Base-by-base conservation (phyloP, 2,888 invertebrate genomes). In the Halocaridina rubra region DNA sequence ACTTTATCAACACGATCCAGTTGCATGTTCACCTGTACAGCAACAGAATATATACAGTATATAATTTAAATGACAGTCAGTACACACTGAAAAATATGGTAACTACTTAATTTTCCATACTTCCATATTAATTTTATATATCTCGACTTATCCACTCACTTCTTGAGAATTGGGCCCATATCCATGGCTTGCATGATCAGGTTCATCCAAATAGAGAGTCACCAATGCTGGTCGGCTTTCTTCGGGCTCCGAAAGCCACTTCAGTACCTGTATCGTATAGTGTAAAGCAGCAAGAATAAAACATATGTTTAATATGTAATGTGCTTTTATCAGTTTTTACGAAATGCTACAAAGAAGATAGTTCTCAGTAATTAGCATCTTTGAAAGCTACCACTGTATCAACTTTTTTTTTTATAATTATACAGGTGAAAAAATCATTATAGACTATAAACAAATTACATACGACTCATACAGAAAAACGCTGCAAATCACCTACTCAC, bases 201-300 rank as follows among this genome's bases (percentile, higher is more conserved):
- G 90, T 79, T 90, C 89, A 39, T 90, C 89, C 32, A 90, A 89
- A 86, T 90, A 90, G 27, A 90, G 88, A 5, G 89, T 89, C 32
- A 90, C 67, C 72, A 89, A 89, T 13, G 85, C 53, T 7, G 90
- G 90, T 53, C 89, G 74, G 19, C 89, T 82, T 3, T 81, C 87
- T 3, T 88, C 84, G 0, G 90, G 89, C 22, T 89, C 75, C 29
- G 88, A 85, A 33, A 90, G 80, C 90, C 90, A 90, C 13, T 88
- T 74, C 53, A 90, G 72, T 5, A 90, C 88, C 76, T 89, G 88
- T 16, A 27, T n/a, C n/a, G n/a, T n/a, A n/a, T n/a, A n/a, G n/a
- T n/a, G n/a, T n/a, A n/a, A n/a, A n/a, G n/a, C n/a, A n/a, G n/a
- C n/a, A n/a, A n/a, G n/a, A n/a, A n/a, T n/a, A n/a, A n/a, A n/a